phyloP scores from a whole-genome alignment of 2,113 vertebrate genomes.

The Parus major region DNA sequence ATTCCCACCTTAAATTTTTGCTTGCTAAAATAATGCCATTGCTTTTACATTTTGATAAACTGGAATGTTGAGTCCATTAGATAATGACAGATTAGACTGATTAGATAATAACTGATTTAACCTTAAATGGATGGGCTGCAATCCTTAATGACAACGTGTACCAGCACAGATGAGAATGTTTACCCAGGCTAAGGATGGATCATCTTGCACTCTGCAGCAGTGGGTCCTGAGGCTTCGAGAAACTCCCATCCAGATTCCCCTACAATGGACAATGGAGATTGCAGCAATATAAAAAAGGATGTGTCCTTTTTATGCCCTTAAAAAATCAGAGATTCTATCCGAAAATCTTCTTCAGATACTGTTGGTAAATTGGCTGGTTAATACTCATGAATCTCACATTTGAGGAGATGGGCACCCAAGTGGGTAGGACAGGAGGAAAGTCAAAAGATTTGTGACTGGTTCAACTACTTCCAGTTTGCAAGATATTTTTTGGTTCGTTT shows the following conservation, averaged over 20 bases:
- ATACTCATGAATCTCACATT: background rate
- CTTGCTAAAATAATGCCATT: background rate
- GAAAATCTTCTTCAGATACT: background rate
- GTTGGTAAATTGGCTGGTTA: background rate
- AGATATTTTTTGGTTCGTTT: background rate
- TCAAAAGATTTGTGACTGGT: background rate
- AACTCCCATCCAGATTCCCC: background rate
- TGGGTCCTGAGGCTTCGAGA: background rate
- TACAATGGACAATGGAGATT: background rate
- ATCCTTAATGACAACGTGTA: accelerated
- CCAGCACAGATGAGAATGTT: background rate
- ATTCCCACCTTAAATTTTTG: background rate
- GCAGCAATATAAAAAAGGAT: background rate
- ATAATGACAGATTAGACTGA: background rate
- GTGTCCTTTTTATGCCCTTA: background rate
- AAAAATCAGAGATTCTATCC: background rate
- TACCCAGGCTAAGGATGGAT: background rate
- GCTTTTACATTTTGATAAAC: background rate
- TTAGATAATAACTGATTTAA: background rate
- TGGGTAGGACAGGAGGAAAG: background rate
- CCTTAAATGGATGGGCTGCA: background rate
- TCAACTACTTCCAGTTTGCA: background rate
- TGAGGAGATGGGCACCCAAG: background rate
- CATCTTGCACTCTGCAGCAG: background rate
- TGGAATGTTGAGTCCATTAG: background rate